Conservation (phyloP, 1,140 invertebrate genomes). For the Philotrypesis tridentata region DNA sequence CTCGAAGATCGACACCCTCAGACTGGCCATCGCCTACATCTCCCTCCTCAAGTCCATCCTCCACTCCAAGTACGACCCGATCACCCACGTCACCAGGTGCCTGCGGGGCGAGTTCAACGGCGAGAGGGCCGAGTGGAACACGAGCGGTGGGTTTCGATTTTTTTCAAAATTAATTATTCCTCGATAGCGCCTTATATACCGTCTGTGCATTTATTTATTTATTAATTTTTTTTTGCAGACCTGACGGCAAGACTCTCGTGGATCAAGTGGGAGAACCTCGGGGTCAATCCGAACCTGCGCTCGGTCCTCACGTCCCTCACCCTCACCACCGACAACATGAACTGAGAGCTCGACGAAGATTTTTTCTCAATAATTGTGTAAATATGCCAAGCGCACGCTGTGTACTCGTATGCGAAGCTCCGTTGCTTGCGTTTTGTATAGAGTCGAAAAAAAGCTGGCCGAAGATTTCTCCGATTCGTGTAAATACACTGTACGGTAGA, state of each 20-base stretch:
- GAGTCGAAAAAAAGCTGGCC: too few species aligned
- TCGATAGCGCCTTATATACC: not conserved
- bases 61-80: constrained; percentile 91
- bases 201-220: too few species aligned
- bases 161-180: too few species aligned
- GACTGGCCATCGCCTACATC: constrained; percentile 97
- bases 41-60: constrained; percentile 93
- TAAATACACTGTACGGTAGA: too few species aligned
- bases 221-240: constrained; percentile 77
- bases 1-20: constrained; percentile 97
- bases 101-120: constrained; percentile 91
- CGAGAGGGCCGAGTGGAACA: constrained; percentile 94
- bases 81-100: constrained; percentile 95
- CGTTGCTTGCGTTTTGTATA: too few species aligned
- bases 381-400: too few species aligned
- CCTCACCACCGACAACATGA: constrained; percentile 84
- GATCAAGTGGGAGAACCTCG: constrained; percentile 99
- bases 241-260: constrained; percentile 96
- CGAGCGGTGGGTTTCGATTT: constrained; percentile 84
- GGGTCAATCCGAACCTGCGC: constrained; percentile 90
- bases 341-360: constrained; percentile 65
- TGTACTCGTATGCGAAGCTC: too few species aligned
- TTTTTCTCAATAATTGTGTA: constrained; percentile 62
- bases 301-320: constrained; percentile 87
- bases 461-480: too few species aligned